Conservation (phyloP, 2,113 vertebrate species). For the pig (Sus scrofa) region T2T-Sscrofa CM000812.6:76294001-76294500, state of each 20-base stretch:
- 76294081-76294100: neutral
- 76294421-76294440: neutral
- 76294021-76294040: neutral
- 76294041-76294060: neutral
- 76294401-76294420: neutral
- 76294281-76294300: neutral
- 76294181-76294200: neutral
- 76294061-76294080: neutral
- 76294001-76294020: neutral
- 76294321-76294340: neutral
- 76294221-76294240: neutral
- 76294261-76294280: neutral
- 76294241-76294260: neutral
- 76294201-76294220: neutral
- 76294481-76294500: neutral
- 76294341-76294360: conserved; percentile 41
- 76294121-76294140: neutral
- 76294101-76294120: neutral
- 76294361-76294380: neutral
- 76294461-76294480: neutral
- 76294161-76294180: neutral
- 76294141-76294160: neutral
- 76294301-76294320: neutral
- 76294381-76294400: conserved; percentile 35
- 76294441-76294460: neutral